Evolutionary conservation across 1,140 invertebrate species (phyloP).

Genomic region (Drosophila leontia): DNA sequence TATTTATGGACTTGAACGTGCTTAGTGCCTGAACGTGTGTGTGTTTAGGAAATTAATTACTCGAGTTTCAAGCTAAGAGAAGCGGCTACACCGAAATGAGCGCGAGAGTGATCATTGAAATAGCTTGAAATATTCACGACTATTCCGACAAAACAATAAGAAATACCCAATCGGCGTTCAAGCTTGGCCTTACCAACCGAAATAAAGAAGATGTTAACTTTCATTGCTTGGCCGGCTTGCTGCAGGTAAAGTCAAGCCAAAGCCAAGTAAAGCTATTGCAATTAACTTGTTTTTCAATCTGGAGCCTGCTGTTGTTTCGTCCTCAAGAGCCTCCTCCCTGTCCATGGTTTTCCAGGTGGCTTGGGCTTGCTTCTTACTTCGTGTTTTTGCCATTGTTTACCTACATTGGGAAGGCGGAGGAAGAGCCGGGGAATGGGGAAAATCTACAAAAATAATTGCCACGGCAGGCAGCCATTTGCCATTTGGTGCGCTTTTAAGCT

Average conservation of each 20-base stretch:
- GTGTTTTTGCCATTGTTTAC: conserved; percentile 51
- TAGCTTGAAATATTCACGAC: neutral
- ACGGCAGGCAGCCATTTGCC: conserved; percentile 73
- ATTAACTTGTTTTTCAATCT: conserved; percentile 82
- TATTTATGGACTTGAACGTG: conserved; percentile 65
- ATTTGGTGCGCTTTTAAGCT: conserved; percentile 82
- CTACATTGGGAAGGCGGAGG: conserved; percentile 9
- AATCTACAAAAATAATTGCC: conserved; percentile 83
- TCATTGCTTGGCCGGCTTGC: conserved; percentile 52
- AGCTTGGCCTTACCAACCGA: neutral
- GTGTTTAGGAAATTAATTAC: conserved; percentile 72
- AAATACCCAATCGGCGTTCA: conserved; percentile 1
- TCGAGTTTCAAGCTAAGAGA: conserved; percentile 23
- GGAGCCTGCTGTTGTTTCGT: conserved; percentile 47
- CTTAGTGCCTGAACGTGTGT: conserved; percentile 34
- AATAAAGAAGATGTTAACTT: conserved; percentile 38
- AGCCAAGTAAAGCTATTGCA: conserved; percentile 59
- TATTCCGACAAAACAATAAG: neutral
- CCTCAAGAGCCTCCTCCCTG: conserved; percentile 34
- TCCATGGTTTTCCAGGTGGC: conserved; percentile 75
- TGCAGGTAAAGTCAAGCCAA: conserved; percentile 19
- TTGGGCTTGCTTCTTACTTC: conserved; percentile 26
- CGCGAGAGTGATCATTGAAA: conserved; percentile 10
- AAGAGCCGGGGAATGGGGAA: conserved; percentile 22
- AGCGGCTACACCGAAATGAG: neutral